Conservation (phyloP, 2,797 vertebrate species). For the Momotus momota region DNA sequence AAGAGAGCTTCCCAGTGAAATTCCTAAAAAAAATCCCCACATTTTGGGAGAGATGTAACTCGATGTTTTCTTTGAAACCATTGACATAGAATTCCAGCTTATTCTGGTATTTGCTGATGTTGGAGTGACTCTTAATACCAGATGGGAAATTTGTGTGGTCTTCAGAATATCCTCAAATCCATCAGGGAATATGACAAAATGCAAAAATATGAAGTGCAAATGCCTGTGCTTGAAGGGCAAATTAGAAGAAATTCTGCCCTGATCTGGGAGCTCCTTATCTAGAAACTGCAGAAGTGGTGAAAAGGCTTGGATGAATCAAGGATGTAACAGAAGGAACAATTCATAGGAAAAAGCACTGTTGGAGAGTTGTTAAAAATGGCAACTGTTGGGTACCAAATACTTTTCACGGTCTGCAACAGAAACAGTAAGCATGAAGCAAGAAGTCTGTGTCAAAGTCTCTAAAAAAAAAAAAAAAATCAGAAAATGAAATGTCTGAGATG, state of each 20-base stretch:
- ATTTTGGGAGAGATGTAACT: background rate
- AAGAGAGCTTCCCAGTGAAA: background rate
- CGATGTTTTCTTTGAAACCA: background rate
- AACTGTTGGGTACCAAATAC: background rate
- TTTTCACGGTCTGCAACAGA: background rate
- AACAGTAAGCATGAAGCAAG: background rate
- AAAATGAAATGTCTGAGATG: background rate
- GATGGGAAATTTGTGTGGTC: background rate
- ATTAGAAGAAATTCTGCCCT: background rate
- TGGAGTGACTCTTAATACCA: background rate
- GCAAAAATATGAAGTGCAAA: background rate
- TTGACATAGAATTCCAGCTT: background rate
- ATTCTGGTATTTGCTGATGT: background rate
- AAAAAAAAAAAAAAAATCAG: background rate
- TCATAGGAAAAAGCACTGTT: background rate
- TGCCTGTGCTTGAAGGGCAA: background rate
- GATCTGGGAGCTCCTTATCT: background rate
- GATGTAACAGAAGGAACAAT: background rate
- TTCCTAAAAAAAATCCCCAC: background rate
- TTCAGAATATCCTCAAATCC: background rate
- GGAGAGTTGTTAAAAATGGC: background rate
- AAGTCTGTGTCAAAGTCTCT: background rate
- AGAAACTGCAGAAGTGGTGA: background rate
- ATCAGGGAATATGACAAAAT: background rate
- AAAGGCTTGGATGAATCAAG: background rate